Evolutionary conservation across 2,888 invertebrate genomes (phyloP).

Genomic region (Ochropleura leucogaster): DNA sequence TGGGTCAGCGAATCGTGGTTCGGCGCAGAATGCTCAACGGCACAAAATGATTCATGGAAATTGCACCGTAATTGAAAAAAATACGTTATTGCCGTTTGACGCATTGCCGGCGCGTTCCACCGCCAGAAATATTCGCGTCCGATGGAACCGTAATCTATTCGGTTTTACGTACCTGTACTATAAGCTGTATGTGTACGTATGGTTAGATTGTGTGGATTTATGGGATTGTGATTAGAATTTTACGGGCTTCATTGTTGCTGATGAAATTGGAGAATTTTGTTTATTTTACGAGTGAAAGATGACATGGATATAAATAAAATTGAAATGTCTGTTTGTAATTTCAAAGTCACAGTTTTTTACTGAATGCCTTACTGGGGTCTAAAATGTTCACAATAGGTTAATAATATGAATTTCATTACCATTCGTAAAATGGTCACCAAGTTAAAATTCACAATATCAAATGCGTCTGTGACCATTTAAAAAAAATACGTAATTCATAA

Average conservation of each 20-base stretch:
- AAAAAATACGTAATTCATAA: too few species aligned
- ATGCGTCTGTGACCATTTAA: too few species aligned
- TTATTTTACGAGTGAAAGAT: neutral
- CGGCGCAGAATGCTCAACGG: slow-evolving; percentile 79
- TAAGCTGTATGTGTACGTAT: slow-evolving; percentile 22
- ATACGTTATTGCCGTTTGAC: slow-evolving; percentile 88
- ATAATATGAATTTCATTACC: too few species aligned
- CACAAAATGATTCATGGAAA: slow-evolving; percentile 88
- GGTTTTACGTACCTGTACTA: slow-evolving; percentile 46
- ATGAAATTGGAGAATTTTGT: slow-evolving; percentile 1
- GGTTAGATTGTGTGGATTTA: slow-evolving; percentile 51
- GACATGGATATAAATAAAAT: neutral
- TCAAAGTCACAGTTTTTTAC: too few species aligned
- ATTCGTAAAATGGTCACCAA: too few species aligned
- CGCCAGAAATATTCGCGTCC: slow-evolving; percentile 72
- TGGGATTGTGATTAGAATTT: slow-evolving; percentile 50
- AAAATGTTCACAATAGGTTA: too few species aligned
- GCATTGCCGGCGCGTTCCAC: slow-evolving; percentile 80
- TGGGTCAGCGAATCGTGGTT: slow-evolving; percentile 79
- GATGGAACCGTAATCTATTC: slow-evolving; percentile 70
- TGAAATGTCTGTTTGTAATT: too few species aligned
- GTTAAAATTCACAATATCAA: too few species aligned
- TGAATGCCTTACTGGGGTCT: too few species aligned
- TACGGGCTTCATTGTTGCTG: slow-evolving; percentile 38
- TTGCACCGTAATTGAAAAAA: slow-evolving; percentile 89